Evolutionary conservation across 2,888 invertebrate genomes (phyloP).

Genomic region (Parnassius mnemosyne): DNA sequence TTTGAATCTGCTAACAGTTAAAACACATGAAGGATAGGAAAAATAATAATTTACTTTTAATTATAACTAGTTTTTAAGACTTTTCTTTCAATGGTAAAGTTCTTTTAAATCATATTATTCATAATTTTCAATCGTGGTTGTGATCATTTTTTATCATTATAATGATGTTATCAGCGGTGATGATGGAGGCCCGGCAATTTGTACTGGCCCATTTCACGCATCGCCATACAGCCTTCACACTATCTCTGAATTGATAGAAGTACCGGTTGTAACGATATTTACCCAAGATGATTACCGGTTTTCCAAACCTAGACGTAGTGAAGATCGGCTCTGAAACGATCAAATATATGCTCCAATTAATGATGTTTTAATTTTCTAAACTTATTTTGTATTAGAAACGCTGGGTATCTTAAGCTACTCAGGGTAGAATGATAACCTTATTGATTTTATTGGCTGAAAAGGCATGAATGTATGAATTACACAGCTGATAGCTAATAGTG

Average conservation of each 20-base stretch:
- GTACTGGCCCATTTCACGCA: slow-evolving; percentile 38
- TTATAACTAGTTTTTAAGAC: neutral
- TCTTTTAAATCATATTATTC: slow-evolving; percentile 25
- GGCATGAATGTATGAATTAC: too few species aligned
- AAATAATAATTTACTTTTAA: neutral
- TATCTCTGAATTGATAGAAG: slow-evolving; percentile 24
- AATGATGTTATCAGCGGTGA: slow-evolving; percentile 36
- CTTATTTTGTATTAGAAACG: too few species aligned
- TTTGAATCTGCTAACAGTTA: neutral
- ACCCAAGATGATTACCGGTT: slow-evolving; percentile 35
- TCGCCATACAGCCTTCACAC: slow-evolving; percentile 37
- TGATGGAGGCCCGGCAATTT: slow-evolving; percentile 41
- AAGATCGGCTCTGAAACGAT: slow-evolving; percentile 22
- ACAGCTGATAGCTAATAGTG: too few species aligned
- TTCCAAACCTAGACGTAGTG: slow-evolving; percentile 40
- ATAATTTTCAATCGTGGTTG: slow-evolving; percentile 34
- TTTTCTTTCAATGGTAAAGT: neutral
- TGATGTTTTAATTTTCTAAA: too few species aligned
- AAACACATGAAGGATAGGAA: neutral
- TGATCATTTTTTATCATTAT: slow-evolving; percentile 35
- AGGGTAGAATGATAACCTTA: too few species aligned
- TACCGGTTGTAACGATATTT: slow-evolving; percentile 31
- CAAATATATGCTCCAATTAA: too few species aligned
- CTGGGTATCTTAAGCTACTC: too few species aligned
- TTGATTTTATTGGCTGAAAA: too few species aligned